Percentiles rank a stretch among this genome's conserved stretches.
phyloP scores from a whole-genome alignment of 1,140 invertebrate species.

The Conus ventricosus region DNA sequence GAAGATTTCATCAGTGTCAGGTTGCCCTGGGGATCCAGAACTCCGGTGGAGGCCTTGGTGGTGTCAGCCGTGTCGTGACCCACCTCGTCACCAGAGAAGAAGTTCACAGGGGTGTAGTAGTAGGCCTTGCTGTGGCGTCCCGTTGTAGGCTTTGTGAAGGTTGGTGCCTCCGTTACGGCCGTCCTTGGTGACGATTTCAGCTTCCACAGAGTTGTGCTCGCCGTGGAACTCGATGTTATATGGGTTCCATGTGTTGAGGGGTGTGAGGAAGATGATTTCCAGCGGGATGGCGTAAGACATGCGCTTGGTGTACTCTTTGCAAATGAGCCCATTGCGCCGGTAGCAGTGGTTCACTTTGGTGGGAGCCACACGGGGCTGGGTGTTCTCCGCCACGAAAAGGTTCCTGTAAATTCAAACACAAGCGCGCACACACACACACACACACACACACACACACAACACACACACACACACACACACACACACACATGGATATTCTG shows the following conservation, averaged over 20 bases:
- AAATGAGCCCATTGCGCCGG: not conserved
- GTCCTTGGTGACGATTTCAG: not conserved
- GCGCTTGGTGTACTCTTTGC: not conserved
- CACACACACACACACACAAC: conserved; percentile 20
- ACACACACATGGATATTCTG: not conserved
- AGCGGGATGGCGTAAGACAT: conserved; percentile 57
- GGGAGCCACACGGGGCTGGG: conserved; percentile 30
- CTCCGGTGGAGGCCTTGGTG: conserved; percentile 37
- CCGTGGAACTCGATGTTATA: conserved; percentile 37
- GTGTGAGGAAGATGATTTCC: conserved; percentile 59
- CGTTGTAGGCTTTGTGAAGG: conserved; percentile 57
- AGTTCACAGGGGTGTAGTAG: conserved; percentile 61
- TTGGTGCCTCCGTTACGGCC: conserved; percentile 50
- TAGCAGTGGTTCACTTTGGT: conserved; percentile 35
- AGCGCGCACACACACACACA: not conserved
- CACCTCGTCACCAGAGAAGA: conserved; percentile 51
- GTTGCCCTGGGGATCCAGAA: conserved; percentile 49
- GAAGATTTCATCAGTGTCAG: conserved; percentile 32
- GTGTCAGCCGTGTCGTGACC: conserved; percentile 53
- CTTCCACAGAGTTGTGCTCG: not conserved
- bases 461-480: not conserved
- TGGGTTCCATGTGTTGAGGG: conserved; percentile 57
- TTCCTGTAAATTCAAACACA: conserved; percentile 15
- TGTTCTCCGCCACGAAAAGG: conserved; percentile 50
- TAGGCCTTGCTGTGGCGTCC: conserved; percentile 50